phyloP scores from a whole-genome alignment of 2,797 vertebrate genomes.

The Anableps anableps region DNA sequence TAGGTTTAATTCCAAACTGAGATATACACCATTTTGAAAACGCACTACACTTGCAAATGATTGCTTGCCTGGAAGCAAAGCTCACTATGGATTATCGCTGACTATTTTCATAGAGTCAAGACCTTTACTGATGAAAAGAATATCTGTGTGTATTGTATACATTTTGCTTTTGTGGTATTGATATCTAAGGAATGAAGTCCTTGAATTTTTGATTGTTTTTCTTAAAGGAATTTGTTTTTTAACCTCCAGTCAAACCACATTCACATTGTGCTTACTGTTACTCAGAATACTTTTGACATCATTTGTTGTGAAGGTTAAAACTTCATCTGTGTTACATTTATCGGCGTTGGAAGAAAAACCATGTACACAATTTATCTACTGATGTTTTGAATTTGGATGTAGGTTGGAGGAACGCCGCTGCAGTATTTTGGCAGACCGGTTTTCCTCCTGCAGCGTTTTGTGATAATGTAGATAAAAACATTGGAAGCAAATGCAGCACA shows the following conservation, averaged over 20 bases:
- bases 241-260: too few species aligned
- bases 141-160: conserved; percentile 7
- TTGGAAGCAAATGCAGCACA: neutral
- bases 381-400: neutral
- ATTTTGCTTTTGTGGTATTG: conserved; percentile 21
- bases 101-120: conserved; percentile 26
- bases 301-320: neutral
- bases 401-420: neutral
- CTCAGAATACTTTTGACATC: neutral
- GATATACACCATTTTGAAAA: conserved; percentile 57
- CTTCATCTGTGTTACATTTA: neutral
- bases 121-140: conserved; percentile 31
- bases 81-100: conserved; percentile 38
- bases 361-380: too few species aligned
- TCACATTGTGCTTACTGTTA: neutral
- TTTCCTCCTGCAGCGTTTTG: neutral
- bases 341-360: too few species aligned
- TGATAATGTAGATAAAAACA: neutral
- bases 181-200: neutral
- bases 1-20: conserved; percentile 63
- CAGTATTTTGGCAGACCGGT: neutral
- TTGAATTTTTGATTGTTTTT: neutral
- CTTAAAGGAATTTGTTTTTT: neutral
- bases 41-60: conserved; percentile 28
- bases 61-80: conserved; percentile 40